Evolutionary conservation across 2,888 invertebrate species (phyloP).

Genomic region (Tipula lateralis): DNA sequence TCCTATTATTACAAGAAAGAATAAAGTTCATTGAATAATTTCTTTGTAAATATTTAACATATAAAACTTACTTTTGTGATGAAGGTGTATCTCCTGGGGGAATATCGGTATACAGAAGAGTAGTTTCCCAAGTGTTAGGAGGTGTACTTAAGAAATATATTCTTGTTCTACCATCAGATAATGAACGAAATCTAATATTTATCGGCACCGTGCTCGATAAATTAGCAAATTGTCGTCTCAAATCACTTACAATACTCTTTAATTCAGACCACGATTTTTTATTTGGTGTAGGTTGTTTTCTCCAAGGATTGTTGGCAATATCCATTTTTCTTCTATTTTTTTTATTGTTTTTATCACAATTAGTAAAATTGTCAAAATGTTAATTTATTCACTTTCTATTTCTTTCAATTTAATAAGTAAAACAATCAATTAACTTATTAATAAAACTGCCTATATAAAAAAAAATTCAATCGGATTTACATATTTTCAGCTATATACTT

Average conservation of each 20-base stretch:
- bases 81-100: constrained; percentile 52
- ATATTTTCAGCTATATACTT: background rate
- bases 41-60: background rate
- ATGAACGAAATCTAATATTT: constrained; percentile 72
- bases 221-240: constrained; percentile 71
- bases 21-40: background rate
- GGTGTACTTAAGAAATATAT: constrained; percentile 88
- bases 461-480: background rate
- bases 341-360: background rate
- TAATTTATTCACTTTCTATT: background rate
- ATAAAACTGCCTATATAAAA: background rate
- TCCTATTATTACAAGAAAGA: background rate
- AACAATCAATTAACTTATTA: background rate
- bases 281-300: background rate
- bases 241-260: constrained; percentile 71
- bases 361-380: background rate
- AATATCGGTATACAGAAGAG: constrained; percentile 81
- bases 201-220: constrained; percentile 78
- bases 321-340: constrained; percentile 7
- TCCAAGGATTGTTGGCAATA: background rate
- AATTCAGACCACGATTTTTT: constrained; percentile 73
- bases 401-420: background rate
- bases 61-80: constrained; percentile 32
- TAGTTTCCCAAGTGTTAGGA: constrained; percentile 84
- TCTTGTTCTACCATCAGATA: constrained; percentile 73